These are phyloP conservation scores for Melieria picta DNA, from an alignment of 2,888 invertebrate species.

Conservation along the genomic window DNA sequence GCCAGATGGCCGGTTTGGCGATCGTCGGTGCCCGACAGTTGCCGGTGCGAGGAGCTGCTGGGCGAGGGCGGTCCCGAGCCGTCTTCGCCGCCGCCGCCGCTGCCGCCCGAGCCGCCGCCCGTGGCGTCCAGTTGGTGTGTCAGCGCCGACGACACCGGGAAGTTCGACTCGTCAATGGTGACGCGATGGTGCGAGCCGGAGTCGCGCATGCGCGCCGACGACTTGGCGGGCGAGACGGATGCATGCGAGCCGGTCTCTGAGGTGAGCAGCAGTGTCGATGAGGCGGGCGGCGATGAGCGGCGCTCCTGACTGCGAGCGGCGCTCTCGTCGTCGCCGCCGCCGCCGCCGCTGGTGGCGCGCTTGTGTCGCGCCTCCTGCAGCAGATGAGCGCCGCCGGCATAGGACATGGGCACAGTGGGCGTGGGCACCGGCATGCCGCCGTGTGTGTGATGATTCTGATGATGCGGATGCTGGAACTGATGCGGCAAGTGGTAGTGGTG, in stretches of 20 bases:
- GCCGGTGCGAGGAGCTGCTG: slow-evolving; percentile 54
- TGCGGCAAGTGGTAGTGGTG: slow-evolving; percentile 63
- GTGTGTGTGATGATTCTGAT: slow-evolving; percentile 58
- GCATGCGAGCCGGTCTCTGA: slow-evolving; percentile 78
- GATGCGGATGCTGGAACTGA: slow-evolving; percentile 63
- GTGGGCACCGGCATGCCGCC: slow-evolving; percentile 57
- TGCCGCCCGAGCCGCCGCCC: slow-evolving; percentile 49
- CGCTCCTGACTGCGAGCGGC: slow-evolving; percentile 38
- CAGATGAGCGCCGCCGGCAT: slow-evolving; percentile 41
- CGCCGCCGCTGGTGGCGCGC: slow-evolving; percentile 41
- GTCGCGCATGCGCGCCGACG: slow-evolving; percentile 57
- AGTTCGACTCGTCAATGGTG: slow-evolving; percentile 64
- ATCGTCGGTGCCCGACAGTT: slow-evolving; percentile 51
- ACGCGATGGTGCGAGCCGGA: slow-evolving; percentile 64
- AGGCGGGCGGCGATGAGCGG: slow-evolving; percentile 43
- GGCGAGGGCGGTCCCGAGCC: slow-evolving; percentile 59
- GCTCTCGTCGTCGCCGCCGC: slow-evolving; percentile 37
- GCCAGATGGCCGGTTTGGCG: slow-evolving; percentile 61
- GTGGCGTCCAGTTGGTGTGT: slow-evolving; percentile 52
- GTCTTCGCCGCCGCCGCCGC: slow-evolving; percentile 54
- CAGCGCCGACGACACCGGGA: slow-evolving; percentile 58
- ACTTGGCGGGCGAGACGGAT: slow-evolving; percentile 68
- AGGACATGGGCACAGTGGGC: slow-evolving; percentile 57
- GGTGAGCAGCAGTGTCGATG: slow-evolving; percentile 75
- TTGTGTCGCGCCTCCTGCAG: slow-evolving; percentile 43